Conservation (phyloP, 2,888 invertebrate species). For the Temnothorax unifasciatus region DNA sequence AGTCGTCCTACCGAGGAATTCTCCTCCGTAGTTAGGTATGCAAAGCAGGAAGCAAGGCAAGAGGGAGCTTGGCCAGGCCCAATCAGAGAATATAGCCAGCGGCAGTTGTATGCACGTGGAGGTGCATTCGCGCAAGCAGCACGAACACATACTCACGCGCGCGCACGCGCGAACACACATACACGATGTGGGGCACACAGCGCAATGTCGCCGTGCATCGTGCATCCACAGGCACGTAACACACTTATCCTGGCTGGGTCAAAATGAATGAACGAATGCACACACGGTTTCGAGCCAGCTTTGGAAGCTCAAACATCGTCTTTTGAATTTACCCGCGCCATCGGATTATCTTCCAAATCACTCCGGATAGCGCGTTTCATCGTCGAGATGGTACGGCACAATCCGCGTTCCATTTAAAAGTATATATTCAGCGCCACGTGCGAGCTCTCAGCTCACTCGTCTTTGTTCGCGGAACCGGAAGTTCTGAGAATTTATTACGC, state of each 20-base stretch:
- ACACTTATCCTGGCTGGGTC: conserved; percentile 23
- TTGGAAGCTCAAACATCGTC: conserved; percentile 76
- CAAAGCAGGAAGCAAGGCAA: conserved; percentile 78
- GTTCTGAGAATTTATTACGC: conserved; percentile 18
- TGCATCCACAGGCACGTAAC: conserved; percentile 16
- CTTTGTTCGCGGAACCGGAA: conserved; percentile 4
- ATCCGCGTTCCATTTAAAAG: conserved; percentile 8
- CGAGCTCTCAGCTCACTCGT: conserved; percentile 5
- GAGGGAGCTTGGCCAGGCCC: conserved; percentile 75
- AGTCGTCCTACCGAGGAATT: conserved; percentile 65
- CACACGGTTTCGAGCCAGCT: conserved; percentile 55
- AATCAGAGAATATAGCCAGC: conserved; percentile 78
- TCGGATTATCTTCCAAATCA: conserved; percentile 76
- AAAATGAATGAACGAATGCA: conserved; percentile 71
- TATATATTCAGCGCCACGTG: conserved; percentile 11
- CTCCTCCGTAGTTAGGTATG: conserved; percentile 81
- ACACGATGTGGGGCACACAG: neutral
- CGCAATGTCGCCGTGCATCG: neutral
- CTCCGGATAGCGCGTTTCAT: conserved; percentile 55
- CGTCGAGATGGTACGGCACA: conserved; percentile 16
- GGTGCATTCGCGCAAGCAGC: conserved; percentile 15
- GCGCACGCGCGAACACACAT: conserved; percentile 9
- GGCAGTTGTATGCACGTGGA: conserved; percentile 61
- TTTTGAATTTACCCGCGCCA: conserved; percentile 72
- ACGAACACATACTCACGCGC: conserved; percentile 14